Base-by-base conservation (phyloP, 2,888 invertebrate species). In the Anorthoa munda region DNA sequence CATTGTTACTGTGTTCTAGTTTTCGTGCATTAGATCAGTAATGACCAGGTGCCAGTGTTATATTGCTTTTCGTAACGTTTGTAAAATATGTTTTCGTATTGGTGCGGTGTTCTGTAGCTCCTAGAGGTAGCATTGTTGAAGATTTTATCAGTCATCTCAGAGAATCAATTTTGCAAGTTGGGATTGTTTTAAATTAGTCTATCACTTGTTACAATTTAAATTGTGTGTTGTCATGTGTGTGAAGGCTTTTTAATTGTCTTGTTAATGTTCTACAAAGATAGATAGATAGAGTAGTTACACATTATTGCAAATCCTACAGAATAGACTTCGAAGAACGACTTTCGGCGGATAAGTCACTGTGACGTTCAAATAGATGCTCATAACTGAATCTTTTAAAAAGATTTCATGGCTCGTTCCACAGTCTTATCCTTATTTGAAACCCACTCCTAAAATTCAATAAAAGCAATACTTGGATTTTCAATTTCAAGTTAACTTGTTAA, bases 1-100 rank as follows among this genome's bases (percentile, higher is more conserved):
- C 71, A 89, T 89, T 89, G 89, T 87, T 86, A 21, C 48, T 59
- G 56, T 71, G 87, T 72, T 63, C 87, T 72, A 87, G 72, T 82
- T 87, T 79, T 76, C 45, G 53, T 61, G 66, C 66, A 75, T 71
- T 66, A 66, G 65, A 56, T 31, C 69, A 60, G 72, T 80, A 84
- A 80, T 83, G 77, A 77, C 77, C 76, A 65, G 66, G 73, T 77
- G 58, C 56, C 46, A 55, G 68, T 77, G 76, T 74, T 75, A 23
- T 76, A 82, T 77, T 75, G 67, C 53, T 77, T 81, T 82, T 79
- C 79, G 77, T 79, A 83, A 86, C 61, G 18, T 67, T 68, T 61
- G 70, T 72, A 69, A 77, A 74, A 77, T 71, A 72, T 66, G 48
- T 82, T 69, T 70, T 58, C 39, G 46, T 45, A 71, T 66, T 66